Conservation (phyloP, 2,113 vertebrate genomes). For the Pelobates fuscus region DNA sequence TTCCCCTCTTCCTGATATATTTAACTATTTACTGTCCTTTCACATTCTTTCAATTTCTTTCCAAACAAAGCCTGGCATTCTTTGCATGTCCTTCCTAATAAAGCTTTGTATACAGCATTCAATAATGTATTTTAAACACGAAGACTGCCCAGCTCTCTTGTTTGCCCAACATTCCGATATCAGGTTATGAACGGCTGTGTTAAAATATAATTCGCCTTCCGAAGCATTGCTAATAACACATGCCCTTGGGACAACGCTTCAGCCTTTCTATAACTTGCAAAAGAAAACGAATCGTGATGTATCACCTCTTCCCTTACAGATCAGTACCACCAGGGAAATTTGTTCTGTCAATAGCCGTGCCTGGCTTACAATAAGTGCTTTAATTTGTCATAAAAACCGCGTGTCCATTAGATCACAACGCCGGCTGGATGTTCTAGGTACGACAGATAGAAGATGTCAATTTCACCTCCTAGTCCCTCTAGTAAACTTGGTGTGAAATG, state of each 20-base stretch:
- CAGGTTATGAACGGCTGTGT: not conserved
- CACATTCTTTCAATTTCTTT: no score
- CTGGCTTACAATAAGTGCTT: slow-evolving; percentile 5
- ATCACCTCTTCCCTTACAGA: not conserved
- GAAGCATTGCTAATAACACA: not conserved
- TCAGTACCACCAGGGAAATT: slow-evolving; percentile 19
- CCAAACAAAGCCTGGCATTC: no score
- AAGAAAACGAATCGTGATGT: slow-evolving; percentile 6
- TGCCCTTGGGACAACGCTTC: not conserved
- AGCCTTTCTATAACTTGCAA: not conserved
- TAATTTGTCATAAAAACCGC: slow-evolving; percentile 13
- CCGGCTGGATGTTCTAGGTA: not conserved
- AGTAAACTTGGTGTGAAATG: slow-evolving; percentile 35
- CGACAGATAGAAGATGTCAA: slow-evolving; percentile 34
- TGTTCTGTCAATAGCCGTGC: slow-evolving; percentile 14
- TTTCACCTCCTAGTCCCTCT: slow-evolving; percentile 23
- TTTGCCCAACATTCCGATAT: no score
- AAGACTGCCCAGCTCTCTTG: no score
- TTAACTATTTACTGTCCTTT: no score
- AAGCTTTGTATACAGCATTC: no score
- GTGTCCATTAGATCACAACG: not conserved
- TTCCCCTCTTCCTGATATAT: no score
- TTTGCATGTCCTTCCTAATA: no score
- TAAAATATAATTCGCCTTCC: not conserved
- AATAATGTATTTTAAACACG: no score